Conservation (phyloP, 2,888 invertebrate genomes). For the Papilio demoleus region DNA sequence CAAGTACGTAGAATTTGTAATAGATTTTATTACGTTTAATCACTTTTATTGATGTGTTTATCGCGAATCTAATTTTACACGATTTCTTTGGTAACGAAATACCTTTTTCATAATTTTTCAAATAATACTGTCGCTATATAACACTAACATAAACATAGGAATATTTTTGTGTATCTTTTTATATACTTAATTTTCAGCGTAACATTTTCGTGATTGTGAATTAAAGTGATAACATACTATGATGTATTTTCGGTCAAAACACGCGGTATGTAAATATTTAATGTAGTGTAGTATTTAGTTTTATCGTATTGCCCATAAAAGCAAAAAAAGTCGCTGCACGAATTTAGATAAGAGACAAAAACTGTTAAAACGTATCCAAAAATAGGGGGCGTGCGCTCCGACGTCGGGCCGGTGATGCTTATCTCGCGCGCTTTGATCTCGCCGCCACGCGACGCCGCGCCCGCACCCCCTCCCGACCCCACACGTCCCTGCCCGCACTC, state of each 20-base stretch:
- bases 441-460: slow-evolving; percentile 58
- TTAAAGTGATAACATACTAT: slow-evolving; percentile 26
- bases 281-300: slow-evolving; percentile 41
- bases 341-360: slow-evolving; percentile 59
- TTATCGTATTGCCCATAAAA: slow-evolving; percentile 53
- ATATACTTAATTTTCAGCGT: neutral
- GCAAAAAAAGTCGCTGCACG: slow-evolving; percentile 54
- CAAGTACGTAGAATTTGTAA: neutral
- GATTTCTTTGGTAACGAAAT: neutral
- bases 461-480: slow-evolving; percentile 48
- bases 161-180: neutral
- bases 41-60: neutral
- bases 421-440: slow-evolving; percentile 72
- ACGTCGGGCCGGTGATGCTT: slow-evolving; percentile 69
- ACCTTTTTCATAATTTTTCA: too few species aligned
- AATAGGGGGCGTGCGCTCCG: slow-evolving; percentile 65
- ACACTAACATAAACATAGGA: too few species aligned
- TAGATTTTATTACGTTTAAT: neutral
- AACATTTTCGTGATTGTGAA: slow-evolving; percentile 6
- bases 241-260: slow-evolving; percentile 18
- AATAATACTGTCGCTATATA: too few species aligned
- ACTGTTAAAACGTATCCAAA: slow-evolving; percentile 73
- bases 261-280: slow-evolving; percentile 41
- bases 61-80: neutral
- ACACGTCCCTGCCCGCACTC: slow-evolving; percentile 55